Conservation (phyloP, 2,797 vertebrate genomes). For the Sebastes steindachneri region DNA sequence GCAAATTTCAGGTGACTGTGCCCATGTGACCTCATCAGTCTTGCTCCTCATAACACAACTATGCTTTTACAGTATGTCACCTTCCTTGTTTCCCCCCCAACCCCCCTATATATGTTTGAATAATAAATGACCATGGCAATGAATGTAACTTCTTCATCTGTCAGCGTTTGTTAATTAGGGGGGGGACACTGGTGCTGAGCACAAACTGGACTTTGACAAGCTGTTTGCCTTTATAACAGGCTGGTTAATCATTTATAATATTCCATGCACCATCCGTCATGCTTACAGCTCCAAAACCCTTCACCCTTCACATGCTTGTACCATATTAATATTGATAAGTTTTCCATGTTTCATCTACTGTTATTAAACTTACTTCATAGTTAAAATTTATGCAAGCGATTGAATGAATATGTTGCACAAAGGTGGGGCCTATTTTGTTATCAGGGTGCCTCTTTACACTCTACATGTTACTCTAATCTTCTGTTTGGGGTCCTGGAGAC, state of each 20-base stretch:
- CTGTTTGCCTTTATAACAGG: slow-evolving; percentile 51
- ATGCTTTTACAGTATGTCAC: background rate
- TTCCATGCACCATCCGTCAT: slow-evolving; percentile 43
- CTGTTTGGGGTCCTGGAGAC: background rate
- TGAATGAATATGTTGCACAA: background rate
- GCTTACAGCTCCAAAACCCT: slow-evolving; percentile 57
- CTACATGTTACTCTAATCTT: background rate
- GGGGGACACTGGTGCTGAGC: slow-evolving; percentile 7
- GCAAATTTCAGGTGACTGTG: background rate
- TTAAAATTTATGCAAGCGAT: background rate
- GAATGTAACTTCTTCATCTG: slow-evolving; percentile 66
- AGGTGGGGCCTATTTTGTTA: background rate
- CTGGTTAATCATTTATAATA: slow-evolving; percentile 74
- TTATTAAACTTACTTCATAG: background rate
- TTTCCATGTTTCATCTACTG: background rate
- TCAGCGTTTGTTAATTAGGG: slow-evolving; percentile 76
- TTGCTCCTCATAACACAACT: background rate
- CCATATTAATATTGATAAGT: background rate
- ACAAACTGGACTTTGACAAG: slow-evolving; percentile 54
- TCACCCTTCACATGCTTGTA: background rate
- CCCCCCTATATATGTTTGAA: slow-evolving; percentile 35
- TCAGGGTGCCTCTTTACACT: background rate
- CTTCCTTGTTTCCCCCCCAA: background rate
- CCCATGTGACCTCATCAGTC: background rate
- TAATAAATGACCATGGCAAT: slow-evolving; percentile 72